Evolutionary conservation across 1,140 invertebrate species (phyloP).

Genomic region (Drosophila athabasca): DNA sequence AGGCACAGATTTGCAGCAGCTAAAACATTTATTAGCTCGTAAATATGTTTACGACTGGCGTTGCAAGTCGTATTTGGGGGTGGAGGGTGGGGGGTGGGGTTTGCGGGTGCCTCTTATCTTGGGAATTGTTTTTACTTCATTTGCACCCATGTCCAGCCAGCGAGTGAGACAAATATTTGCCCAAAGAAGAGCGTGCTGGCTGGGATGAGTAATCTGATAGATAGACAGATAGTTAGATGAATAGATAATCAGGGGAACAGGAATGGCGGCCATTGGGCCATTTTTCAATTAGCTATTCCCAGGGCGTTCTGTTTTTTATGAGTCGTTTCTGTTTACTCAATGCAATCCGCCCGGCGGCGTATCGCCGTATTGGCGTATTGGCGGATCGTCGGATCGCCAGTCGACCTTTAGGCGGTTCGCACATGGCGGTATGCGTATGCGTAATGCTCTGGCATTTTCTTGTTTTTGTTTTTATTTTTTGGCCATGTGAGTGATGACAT

Average conservation of each 20-base stretch:
- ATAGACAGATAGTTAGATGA: neutral
- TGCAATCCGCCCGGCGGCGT: constrained; percentile 23
- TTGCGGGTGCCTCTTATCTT: too few relatives aligned
- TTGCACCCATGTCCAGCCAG: neutral
- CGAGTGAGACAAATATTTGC: constrained; percentile 1
- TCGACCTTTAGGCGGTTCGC: constrained; percentile 42
- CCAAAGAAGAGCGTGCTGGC: neutral
- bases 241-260: constrained; percentile 37
- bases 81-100: too few relatives aligned
- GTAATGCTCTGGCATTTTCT: constrained; percentile 49
- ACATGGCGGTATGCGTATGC: constrained; percentile 65
- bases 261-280: neutral
- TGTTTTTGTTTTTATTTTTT: constrained; percentile 13
- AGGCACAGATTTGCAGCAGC: constrained; percentile 54
- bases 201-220: too few relatives aligned
- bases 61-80: neutral
- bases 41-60: constrained; percentile 55
- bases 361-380: too few relatives aligned
- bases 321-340: constrained; percentile 45
- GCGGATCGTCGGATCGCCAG: too few relatives aligned
- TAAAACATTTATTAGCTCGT: constrained; percentile 65
- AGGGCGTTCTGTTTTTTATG: constrained; percentile 5
- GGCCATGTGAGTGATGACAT: constrained; percentile 30
- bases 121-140: neutral
- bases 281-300: constrained; percentile 35